Evolutionary conservation across 2,888 invertebrate genomes (phyloP).

Genomic region (Atethmia centrago): DNA sequence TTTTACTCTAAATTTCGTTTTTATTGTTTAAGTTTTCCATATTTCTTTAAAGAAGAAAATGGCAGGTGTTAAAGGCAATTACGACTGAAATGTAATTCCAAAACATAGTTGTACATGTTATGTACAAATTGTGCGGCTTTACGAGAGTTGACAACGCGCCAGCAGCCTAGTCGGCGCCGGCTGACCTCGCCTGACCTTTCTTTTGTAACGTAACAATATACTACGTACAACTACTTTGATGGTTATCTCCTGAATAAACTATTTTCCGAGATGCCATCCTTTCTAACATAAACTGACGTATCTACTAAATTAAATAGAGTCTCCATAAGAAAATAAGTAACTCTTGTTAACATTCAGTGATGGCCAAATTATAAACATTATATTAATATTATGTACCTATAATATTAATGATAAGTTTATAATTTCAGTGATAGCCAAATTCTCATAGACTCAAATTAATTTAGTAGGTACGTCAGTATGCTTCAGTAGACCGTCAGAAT

Average conservation of each 20-base stretch:
- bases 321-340: neutral
- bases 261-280: slow-evolving; percentile 9
- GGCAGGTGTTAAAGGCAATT: slow-evolving; percentile 1
- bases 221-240: slow-evolving; percentile 27
- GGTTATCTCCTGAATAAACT: slow-evolving; percentile 33
- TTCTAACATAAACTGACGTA: neutral
- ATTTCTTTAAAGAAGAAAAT: neutral
- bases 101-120: slow-evolving; percentile 16
- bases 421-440: no score
- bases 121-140: slow-evolving; percentile 34
- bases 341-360: neutral
- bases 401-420: no score
- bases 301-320: slow-evolving; percentile 12
- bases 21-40: no score
- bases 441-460: no score
- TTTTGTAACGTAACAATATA: slow-evolving; percentile 39
- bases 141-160: slow-evolving; percentile 68
- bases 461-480: no score
- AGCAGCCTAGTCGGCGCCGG: slow-evolving; percentile 72
- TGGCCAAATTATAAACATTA: slow-evolving; percentile 10
- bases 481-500: no score
- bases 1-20: neutral
- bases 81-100: slow-evolving; percentile 19
- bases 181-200: slow-evolving; percentile 70
- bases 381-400: no score